Base-by-base conservation (phyloP, 2,888 invertebrate species). In the Papilio protenor region DNA sequence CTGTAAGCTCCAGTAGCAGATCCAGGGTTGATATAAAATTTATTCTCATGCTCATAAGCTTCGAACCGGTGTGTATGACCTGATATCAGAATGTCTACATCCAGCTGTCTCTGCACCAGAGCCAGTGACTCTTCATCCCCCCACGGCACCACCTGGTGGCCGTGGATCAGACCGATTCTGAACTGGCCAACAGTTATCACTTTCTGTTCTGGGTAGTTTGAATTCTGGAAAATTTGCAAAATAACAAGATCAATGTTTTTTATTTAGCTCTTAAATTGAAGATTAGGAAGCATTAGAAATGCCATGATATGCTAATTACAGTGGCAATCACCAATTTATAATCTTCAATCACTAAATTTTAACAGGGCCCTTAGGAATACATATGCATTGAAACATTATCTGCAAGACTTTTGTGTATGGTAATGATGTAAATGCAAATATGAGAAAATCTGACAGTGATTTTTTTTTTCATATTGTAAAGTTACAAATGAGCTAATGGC, bases 31-130 rank as follows among this genome's bases (percentile, higher is more conserved):
- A 99, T 99, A 91, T 98, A 99, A 93, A 99, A 99, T 91, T 99
- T 99, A 88, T 98, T 99, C 88, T 99, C 99, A 94, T 99, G 98
- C 89, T 99, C 99, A 84, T 99, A 99, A 0, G 99, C 99, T 88
- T 99, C 99, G 93, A 99, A 99, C 86, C 98, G 98, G 92, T 99
- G 99, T 0, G 99, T 99, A 90, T 99, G 99, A 0, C 99, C 99
- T 0, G 99, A 98, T 87, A 99, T 99, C 70, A 99, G 95, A 85
- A 99, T 99, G 91, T 99, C 99, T 2, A 99, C 99, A 88, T 99
- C 99, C 40, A 99, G 93, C 90, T 99, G 99, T 55, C 99, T 95
- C 88, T 99, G 99, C 21, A 99, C 97, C 78, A 99, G 94, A 0
- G 99, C 98, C 76, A 99, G 93, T 1, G 98, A 97, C 90, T 99